These are phyloP conservation scores for Threskiornis aethiopicus DNA, from an alignment of 2,797 vertebrate species.

Conservation along the genomic window DNA sequence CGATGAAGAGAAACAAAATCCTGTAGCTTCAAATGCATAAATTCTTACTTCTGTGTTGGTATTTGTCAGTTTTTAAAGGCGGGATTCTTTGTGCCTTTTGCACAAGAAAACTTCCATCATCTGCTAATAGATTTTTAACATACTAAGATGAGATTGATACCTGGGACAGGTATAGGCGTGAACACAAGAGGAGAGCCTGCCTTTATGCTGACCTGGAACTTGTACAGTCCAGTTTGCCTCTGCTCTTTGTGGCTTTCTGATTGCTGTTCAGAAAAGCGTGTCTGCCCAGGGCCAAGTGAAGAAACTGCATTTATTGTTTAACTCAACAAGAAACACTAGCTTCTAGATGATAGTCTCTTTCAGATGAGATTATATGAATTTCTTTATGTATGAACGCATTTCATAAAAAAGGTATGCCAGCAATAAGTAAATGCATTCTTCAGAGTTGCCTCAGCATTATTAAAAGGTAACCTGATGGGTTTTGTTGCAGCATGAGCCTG, in stretches of 20 bases:
- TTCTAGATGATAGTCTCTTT: background rate
- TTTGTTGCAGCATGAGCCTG: background rate
- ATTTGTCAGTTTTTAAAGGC: background rate
- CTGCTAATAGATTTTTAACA: background rate
- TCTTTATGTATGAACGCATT: background rate
- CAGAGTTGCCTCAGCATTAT: background rate
- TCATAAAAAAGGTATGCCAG: background rate
- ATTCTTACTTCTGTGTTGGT: background rate
- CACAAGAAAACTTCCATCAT: background rate
- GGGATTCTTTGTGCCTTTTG: background rate
- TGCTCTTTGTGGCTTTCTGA: background rate
- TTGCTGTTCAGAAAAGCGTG: background rate
- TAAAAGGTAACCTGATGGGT: background rate
- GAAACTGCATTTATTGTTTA: background rate
- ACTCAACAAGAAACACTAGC: background rate
- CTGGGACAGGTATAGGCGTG: background rate
- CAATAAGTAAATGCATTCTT: background rate
- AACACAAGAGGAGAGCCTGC: background rate
- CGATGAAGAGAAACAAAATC: background rate
- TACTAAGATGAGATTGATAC: background rate
- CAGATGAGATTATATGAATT: background rate
- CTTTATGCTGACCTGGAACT: background rate
- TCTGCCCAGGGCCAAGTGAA: background rate
- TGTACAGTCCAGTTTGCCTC: background rate
- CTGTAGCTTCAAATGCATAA: conserved; percentile 15